Evolutionary conservation across 1,140 invertebrate genomes (phyloP), one percentile per base, ranked within the genome.

Genomic region (Eumaeus atala): DNA sequence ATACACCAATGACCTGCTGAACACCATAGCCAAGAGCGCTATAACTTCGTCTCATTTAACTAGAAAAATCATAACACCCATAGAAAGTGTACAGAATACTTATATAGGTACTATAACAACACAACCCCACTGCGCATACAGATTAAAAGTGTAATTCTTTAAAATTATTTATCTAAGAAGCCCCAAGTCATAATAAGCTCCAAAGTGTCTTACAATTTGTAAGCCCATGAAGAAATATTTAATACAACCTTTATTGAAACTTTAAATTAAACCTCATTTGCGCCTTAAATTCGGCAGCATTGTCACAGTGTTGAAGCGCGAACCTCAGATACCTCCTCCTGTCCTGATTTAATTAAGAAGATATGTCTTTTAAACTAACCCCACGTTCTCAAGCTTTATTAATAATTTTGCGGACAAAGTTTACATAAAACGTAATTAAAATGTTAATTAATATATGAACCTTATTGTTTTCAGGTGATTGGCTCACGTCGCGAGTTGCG

Each of bases 301-400:
- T 74, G 72, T 77, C 74, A 77, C 77, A 64, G 71, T 69, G 70
- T 70, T 57, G 59, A 68, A 63, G 62, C 21, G 64, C 55, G 67
- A 60, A 66, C 70, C 74, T 68, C 64, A 63, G 64, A 73, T 74
- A 70, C 74, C 67, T 74, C 79, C 79, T 64, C 74, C 78, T 71
- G 80, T 75, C 68, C 60, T 77, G 82, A 85, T 84, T 86, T 86
- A 86, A 86, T 85, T 85, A 85, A 85, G 78, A 79, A 84, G 82
- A 85, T 84, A 85, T 83, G 80, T 79, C 74, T 75, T 81, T 82
- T 79, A 80, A 79, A 82, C 72, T 67, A 72, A 73, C 76, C 72
- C 67, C 48, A 28, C 21, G 21, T 6, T 28, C 21, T 28, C 21
- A 6, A 28, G 48, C 40, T 44, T 47, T 53, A 53, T 53, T 53